These are phyloP conservation scores for Cetonia aurata DNA, from an alignment of 2,888 invertebrate species.

Conservation along the genomic window DNA sequence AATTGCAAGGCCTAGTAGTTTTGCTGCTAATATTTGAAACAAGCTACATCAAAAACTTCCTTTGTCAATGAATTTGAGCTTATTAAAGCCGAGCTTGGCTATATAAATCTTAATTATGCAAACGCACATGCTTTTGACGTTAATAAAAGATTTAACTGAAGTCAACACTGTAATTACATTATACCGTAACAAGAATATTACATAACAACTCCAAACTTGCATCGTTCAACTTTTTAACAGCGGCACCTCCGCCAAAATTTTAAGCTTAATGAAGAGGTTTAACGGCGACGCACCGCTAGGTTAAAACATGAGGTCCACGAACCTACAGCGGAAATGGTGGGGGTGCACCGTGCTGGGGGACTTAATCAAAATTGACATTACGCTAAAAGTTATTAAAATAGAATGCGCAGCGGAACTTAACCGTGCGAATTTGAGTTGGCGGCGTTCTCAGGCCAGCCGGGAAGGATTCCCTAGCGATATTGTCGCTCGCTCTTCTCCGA, in stretches of 20 bases:
- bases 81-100: too few species aligned
- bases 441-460: constrained; percentile 4
- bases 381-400: constrained; percentile 30
- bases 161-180: constrained; percentile 7
- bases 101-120: constrained; percentile 17
- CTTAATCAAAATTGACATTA: constrained; percentile 41
- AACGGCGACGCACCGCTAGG: background rate
- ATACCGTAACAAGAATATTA: background rate
- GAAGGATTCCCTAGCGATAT: constrained; percentile 14
- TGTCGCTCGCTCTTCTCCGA: background rate
- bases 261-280: background rate
- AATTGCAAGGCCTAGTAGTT: too few species aligned
- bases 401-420: constrained; percentile 23
- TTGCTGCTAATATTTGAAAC: too few species aligned
- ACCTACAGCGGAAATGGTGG: background rate
- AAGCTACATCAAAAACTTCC: too few species aligned
- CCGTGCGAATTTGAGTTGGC: constrained; percentile 20
- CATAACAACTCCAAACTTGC: background rate
- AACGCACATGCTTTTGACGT: background rate
- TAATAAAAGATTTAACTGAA: constrained; percentile 3
- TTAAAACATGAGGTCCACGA: background rate
- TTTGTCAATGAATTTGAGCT: too few species aligned
- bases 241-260: background rate
- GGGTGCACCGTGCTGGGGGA: constrained; percentile 12
- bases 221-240: too few species aligned